Evolutionary conservation across 2,888 invertebrate genomes (phyloP), one percentile per base, ranked within the genome.

Genomic region (Lathronympha strigana): DNA sequence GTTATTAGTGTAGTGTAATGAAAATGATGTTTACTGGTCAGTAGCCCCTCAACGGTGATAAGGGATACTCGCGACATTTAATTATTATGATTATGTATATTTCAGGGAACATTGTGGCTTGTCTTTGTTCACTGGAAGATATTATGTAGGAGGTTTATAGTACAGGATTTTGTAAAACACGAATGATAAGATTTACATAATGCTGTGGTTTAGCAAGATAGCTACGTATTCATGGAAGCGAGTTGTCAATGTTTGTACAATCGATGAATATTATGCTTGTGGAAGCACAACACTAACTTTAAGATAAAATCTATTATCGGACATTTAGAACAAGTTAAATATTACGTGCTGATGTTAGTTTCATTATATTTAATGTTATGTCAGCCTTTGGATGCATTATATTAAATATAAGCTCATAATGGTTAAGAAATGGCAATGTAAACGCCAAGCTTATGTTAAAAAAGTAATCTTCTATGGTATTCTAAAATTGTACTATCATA

Each of bases 51-150:
- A 78, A 79, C 79, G 73, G 73, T 84, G 88, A 87, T 88, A 88
- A 84, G 79, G 66, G 72, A 73, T 71, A 72, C 78, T 81, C 82
- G 83, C 82, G 78, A 81, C 82, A 82, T 83, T 87, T 88, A 88
- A 88, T 89, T 87, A 89, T 88, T 85, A 87, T 84, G 83, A 84
- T 88, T 83, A 87, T 82, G 80, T 74, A 75, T 75, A 75, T 78
- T 86, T 84, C 85, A 83, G 79, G 80, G 84, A 86, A 87, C 72
- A 76, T 67, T 71, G 73, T 70, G 69, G 70, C 67, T 69, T 67
- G 73, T 69, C 73, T 77, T 77, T 78, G 76, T 77, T 77, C 36
- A 17, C 45, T 21, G 63, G 63, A 63, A 63, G 31, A 61, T 60
- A 54, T 66, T 66, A 66, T 47, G 53, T 31, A 55, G 47, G 45